Percentiles rank a stretch among this genome's conserved stretches.
These are phyloP conservation scores for Narcine bancroftii DNA, from an alignment of 2,113 vertebrate genomes.

Conservation along the genomic window DNA sequence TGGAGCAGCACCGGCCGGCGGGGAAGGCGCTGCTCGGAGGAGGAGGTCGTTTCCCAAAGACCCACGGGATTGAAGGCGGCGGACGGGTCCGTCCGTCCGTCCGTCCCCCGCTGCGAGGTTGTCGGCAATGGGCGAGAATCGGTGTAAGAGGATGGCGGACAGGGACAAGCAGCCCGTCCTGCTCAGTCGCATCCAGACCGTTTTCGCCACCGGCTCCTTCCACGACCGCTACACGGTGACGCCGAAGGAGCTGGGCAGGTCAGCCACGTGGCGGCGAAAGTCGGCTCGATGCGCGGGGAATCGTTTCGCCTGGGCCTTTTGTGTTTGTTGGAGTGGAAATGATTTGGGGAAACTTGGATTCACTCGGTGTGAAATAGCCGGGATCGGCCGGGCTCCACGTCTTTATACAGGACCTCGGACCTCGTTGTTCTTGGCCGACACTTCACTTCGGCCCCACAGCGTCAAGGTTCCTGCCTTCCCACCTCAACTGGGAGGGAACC, in stretches of 20 bases:
- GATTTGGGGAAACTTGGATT: no score
- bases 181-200: constrained; percentile 66
- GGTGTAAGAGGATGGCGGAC: constrained; percentile 70
- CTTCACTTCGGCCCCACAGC: no score
- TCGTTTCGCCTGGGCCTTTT: background rate
- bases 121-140: background rate
- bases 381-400: no score
- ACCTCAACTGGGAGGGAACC: no score
- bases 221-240: constrained; percentile 69
- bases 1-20: background rate
- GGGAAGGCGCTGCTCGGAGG: background rate
- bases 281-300: no score
- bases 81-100: background rate
- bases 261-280: constrained; percentile 42
- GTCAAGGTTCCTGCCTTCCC: no score
- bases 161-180: constrained; percentile 62
- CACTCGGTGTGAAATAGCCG: no score
- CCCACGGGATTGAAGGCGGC: background rate
- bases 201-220: constrained; percentile 67
- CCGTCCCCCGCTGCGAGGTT: no score
- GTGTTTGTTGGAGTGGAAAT: no score
- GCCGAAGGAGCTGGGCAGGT: constrained; percentile 77
- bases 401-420: no score
- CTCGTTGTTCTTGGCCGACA: no score
- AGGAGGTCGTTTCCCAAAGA: background rate